Conservation (phyloP, 35 echinoderm and acorn worm species). For the Heliocidaris erythrogramma region DNA sequence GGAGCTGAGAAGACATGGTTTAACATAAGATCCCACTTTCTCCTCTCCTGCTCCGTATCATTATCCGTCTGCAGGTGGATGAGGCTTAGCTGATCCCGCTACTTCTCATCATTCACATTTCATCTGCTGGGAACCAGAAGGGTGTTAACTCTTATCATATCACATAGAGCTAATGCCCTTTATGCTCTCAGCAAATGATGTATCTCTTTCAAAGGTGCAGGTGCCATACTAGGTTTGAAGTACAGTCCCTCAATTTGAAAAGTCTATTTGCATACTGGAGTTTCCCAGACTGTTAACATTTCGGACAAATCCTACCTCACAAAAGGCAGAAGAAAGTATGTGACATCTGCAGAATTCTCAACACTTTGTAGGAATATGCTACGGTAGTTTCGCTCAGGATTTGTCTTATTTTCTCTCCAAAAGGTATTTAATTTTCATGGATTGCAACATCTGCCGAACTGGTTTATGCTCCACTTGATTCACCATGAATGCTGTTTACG, state of each 20-base stretch:
- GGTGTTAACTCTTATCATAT: neutral
- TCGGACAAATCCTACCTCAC: neutral
- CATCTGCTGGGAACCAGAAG: neutral
- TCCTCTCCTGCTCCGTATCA: neutral
- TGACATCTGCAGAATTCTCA: neutral
- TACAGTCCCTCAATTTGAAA: neutral
- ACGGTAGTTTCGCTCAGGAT: neutral
- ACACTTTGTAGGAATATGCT: neutral
- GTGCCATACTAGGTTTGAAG: neutral
- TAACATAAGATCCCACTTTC: neutral
- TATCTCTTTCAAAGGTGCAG: neutral
- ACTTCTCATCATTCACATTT: neutral
- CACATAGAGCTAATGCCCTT: neutral
- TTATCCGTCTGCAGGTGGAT: neutral
- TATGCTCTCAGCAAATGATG: neutral
- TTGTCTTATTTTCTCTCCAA: neutral
- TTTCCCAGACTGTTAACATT: conserved; percentile 12
- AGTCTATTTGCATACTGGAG: neutral
- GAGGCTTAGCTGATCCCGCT: neutral
- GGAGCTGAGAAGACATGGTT: neutral
- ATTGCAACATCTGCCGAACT: too few species aligned
- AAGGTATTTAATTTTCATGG: too few species aligned
- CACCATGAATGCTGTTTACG: too few species aligned
- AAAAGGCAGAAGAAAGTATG: neutral
- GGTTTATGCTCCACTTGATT: too few species aligned